Percentiles rank a stretch among this genome's conserved stretches.
Conservation (phyloP, 2,113 vertebrate species). For the Cranoglanis bouderius region DNA sequence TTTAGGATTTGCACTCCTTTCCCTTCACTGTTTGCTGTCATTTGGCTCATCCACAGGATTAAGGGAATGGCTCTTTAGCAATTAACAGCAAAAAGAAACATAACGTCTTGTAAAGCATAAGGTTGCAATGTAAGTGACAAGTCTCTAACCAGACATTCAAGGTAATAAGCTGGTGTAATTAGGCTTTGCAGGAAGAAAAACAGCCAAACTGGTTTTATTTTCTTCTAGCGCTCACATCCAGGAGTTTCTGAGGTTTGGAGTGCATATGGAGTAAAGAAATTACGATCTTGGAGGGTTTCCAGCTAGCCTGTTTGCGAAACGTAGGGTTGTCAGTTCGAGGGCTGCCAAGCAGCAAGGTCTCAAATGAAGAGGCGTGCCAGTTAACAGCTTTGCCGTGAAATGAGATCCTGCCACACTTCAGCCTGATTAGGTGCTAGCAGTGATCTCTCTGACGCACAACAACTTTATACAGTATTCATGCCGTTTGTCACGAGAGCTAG, state of each 20-base stretch:
- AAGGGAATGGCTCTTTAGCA: background rate
- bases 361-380: constrained; percentile 22
- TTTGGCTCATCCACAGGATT: constrained; percentile 17
- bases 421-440: constrained; percentile 9
- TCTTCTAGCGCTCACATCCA: background rate
- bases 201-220: background rate
- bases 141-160: constrained; percentile 16
- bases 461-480: constrained; percentile 26
- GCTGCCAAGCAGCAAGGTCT: constrained; percentile 34
- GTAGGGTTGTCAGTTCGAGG: constrained; percentile 24
- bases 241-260: background rate
- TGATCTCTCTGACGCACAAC: constrained; percentile 19
- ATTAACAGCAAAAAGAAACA: constrained; percentile 24
- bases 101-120: background rate
- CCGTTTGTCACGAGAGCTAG: background rate
- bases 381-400: constrained; percentile 25
- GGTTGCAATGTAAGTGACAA: background rate
- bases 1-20: background rate
- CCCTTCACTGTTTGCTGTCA: background rate
- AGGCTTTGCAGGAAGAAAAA: background rate
- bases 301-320: constrained; percentile 15
- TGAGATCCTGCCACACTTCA: constrained; percentile 23
- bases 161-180: constrained; percentile 34
- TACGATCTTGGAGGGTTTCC: constrained; percentile 27
- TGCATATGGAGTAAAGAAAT: background rate